phyloP scores from a whole-genome alignment of 2,888 invertebrate species.

The Nomada flava region DNA sequence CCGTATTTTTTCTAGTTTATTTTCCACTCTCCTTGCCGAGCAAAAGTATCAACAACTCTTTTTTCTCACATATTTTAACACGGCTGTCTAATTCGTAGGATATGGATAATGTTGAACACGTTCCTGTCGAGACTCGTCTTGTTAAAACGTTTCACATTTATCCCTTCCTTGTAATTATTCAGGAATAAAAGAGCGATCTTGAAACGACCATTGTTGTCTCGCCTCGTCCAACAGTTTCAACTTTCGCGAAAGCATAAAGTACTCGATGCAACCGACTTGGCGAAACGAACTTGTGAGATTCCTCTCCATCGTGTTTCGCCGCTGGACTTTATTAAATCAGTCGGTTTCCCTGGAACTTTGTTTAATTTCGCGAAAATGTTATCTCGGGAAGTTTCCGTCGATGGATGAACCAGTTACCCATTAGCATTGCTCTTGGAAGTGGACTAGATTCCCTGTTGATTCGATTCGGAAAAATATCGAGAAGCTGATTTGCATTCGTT shows the following conservation, averaged over 20 bases:
- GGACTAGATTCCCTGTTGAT: conserved; percentile 2
- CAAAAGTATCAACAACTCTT: background rate
- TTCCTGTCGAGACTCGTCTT: background rate
- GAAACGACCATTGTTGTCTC: conserved; percentile 38
- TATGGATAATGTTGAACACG: conserved; percentile 6
- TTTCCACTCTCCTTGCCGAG: background rate
- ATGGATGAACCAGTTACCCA: conserved; percentile 11
- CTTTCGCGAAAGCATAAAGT: conserved; percentile 40
- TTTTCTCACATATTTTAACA: background rate
- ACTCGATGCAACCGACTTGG: conserved; percentile 28
- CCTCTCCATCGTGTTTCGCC: conserved; percentile 16
- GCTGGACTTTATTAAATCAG: conserved; percentile 48
- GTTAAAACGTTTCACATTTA: conserved; percentile 38
- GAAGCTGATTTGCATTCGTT: too few relatives aligned
- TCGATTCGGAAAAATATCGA: background rate
- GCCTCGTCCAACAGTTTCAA: conserved; percentile 13
- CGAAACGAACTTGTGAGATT: conserved; percentile 33
- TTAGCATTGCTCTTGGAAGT: conserved; percentile 11
- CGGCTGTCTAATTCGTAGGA: background rate
- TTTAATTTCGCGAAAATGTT: conserved; percentile 41
- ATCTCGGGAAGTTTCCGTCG: conserved; percentile 2
- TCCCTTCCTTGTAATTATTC: conserved; percentile 31
- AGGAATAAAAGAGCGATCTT: conserved; percentile 4
- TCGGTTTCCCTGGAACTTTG: conserved; percentile 37
- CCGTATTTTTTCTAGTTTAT: conserved; percentile 12